A percentile compares a stretch with the other conserved stretches of the same genome.
These are phyloP conservation scores for Taenaris catops DNA, from an alignment of 2,888 invertebrate genomes.

Conservation along the genomic window DNA sequence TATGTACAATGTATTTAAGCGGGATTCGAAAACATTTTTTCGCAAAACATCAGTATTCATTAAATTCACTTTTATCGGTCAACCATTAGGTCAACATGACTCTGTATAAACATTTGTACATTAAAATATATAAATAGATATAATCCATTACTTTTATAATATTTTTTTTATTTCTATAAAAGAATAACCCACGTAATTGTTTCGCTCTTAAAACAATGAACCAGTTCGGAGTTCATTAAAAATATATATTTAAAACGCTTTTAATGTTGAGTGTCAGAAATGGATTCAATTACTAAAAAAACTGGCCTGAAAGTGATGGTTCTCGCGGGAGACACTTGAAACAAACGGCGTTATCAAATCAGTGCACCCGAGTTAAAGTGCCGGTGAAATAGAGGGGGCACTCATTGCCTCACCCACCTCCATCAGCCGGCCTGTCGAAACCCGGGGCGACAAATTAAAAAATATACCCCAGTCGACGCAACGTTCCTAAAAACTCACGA, in stretches of 20 bases:
- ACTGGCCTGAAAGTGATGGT: constrained; percentile 51
- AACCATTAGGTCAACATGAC: too few relatives aligned
- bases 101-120: too few relatives aligned
- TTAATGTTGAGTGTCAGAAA: constrained; percentile 32
- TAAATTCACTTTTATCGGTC: too few relatives aligned
- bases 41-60: too few relatives aligned
- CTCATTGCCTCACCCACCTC: constrained; percentile 54
- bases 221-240: constrained; percentile 7
- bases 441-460: constrained; percentile 23
- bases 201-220: too few relatives aligned
- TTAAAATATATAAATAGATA: too few relatives aligned
- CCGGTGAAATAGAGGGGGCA: constrained; percentile 72
- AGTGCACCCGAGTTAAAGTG: constrained; percentile 74
- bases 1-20: too few relatives aligned
- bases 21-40: too few relatives aligned
- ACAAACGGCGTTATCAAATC: constrained; percentile 79
- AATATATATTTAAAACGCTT: constrained; percentile 38
- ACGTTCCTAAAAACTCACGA: too few relatives aligned
- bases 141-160: too few relatives aligned
- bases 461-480: constrained; percentile 15
- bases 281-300: constrained; percentile 41
- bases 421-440: constrained; percentile 17
- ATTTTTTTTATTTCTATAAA: too few relatives aligned
- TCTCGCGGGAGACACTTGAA: constrained; percentile 59
- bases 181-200: too few relatives aligned